Base-by-base conservation (phyloP, 2,113 vertebrate species). In the Sturnus vulgaris region DNA sequence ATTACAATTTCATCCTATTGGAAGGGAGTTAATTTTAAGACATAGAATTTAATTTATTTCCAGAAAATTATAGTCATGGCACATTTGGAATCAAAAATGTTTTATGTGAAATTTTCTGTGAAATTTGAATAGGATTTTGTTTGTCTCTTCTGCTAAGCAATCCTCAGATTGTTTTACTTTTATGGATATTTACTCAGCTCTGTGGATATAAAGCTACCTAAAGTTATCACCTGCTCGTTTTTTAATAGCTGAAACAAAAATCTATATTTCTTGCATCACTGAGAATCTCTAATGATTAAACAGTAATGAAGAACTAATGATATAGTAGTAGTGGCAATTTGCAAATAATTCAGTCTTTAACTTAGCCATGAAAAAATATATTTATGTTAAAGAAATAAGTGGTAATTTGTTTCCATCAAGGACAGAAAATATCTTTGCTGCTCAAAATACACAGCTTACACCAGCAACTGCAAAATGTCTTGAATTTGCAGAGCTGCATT, bases 221-320 rank as follows among this genome's bases (percentile, higher is more conserved):
- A 77, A 84, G 42, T 63, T 94, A 85, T 82, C 66, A 65, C 53
- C 47, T 90, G 27, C 37, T 28, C 70, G 15, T 27, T 92, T 90
- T 78, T 92, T 73, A 80, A 47, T 77, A 77, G 61, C 33, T 82
- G 71, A 92, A 86, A 66, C 50, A 92, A 92, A 94, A 81, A 39
- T 27, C 60, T 72, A 18, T 83, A 81, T 63, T 77, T 76, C 37
- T 86, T 96, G 53, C 24, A 79, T 53, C 2, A 1, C 35, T 61
- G 59, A 82, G 63, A 91, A 93, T 65, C 12, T 46, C 16, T 65
- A 80, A 88, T 73, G 59, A 88, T 95, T 86, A 63, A 90, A 61
- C 30, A 55, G 31, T 55, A 42, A 42, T 70, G 57, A 77, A 52
- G 82, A 88, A 66, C 56, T 90, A 81, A 92, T 90, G 60, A 70